Base-by-base conservation (phyloP, 2,113 vertebrate species). In the Neogobius melanostomus region DNA sequence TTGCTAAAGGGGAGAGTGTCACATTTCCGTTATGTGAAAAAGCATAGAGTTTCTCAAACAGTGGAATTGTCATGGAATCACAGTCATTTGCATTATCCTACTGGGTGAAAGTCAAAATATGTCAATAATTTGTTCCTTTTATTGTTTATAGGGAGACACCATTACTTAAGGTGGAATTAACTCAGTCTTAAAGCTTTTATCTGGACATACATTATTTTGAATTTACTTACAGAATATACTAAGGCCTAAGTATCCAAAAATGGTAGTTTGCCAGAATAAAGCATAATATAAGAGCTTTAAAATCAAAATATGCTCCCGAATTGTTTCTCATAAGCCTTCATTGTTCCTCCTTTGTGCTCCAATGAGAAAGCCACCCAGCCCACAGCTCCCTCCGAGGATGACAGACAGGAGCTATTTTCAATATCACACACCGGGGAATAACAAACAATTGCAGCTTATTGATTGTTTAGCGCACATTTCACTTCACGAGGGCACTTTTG, bases 391-490 rank as follows among this genome's bases (percentile, higher is more conserved):
- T 36, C 56, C 36, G 42, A 50, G 36, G 60, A 28, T 82, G 72
- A 82, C 8, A 10, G 64, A 64, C 36, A 48, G 56, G 66, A 50
- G 43, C 72, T 74, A 72, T 83, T 85, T 79, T 80, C 43, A 64
- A 1, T 61, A 66, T 54, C 12, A 8, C 5, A 56, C 71, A 61
- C 63, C 43, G 46, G 42, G 65, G 66, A 72, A 68, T 42, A 64
- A 60, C 56, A 73, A 82, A 72, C 48, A 74, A 47, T 76, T 74
- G 64, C 36, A 43, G 45, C 16, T 0, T 69, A 83, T 86, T 47
- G 80, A 83, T 84, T 71, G 48, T 43, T 57, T 11, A 4, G 6
- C 42, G 64, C 17, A 6, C 43, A 59, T 69, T 85, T 42, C 51
- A 56, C 54, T 57, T 14, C 28, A 36, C 10, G 10, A 7, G 1